Base-by-base conservation (phyloP, 1,140 invertebrate genomes). In the Ceratina australensis region DNA sequence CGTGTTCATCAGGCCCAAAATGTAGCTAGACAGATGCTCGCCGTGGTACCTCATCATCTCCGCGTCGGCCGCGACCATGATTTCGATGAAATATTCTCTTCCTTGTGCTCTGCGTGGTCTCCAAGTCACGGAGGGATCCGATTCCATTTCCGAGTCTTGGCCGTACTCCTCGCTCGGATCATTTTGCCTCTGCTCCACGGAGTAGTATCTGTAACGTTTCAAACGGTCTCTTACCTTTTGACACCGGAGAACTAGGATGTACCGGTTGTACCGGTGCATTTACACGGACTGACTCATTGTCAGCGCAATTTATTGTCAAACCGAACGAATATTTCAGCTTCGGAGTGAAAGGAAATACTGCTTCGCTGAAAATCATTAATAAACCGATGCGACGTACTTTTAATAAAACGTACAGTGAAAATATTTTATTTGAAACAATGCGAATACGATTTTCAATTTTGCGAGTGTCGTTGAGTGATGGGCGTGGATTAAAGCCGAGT, bases 1-100 rank as follows among this genome's bases (percentile, higher is more conserved):
- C 85, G 96, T 96, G 56, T 95, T 95, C 94, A 98, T 96, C 16
- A 98, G 92, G 16, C 95, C 96, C 33, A 97, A 92, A 74, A 98
- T 94, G 86, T 98, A 98, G 65, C 93, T 90, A 66, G 94, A 92
- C 4, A 97, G 90, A 54, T 92, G 92, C 13, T 84, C 85, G 12
- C 93, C 93, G 86, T 98, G 96, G 86, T 96, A 97, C 22, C 94
- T 90, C 1, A 93, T 88, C 97, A 98, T 97, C 85, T 95, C 96
- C 16, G 91, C 89, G 88, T 98, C 97, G 33, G 96, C 96, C 3
- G 96, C 96, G 10, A 97, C 94, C 90, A 97, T 93, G 47, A 97
- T 94, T 91, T 97, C 96, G 50, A 97, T 94, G 83, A 95, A 95
- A 88, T 96, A 95, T 80, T 95, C 94, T 82, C 93, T 93, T 18